Evolutionary conservation across 2,797 vertebrate species (phyloP), one percentile per base, ranked within the genome.

Genomic region (Danio choprae): DNA sequence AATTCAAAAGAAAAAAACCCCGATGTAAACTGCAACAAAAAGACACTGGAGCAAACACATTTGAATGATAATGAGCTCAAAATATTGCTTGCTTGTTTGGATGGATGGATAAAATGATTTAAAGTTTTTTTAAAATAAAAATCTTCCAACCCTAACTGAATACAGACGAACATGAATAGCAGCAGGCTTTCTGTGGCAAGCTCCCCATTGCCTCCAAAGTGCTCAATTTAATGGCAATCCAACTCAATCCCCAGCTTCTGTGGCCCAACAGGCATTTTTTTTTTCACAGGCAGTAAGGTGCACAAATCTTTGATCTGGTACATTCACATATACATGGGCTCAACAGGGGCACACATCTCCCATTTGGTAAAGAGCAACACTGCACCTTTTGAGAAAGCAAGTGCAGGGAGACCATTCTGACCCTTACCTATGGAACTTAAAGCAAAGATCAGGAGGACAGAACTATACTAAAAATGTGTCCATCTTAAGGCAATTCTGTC

Each of bases 131-230:
- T 22, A 71, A 11, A 38, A 38, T 18, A 82, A 85, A 81, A 86
- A 85, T 78, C 65, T 83, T 81, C 71, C 76, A 84, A 83, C 80
- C 83, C 90, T 79, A 60, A 72, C 84, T 75, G 85, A 55, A 79
- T 94, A 96, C 93, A 95, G 91, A 95, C 90, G 93, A 91, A 94
- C 91, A 93, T 89, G 86, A 94, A 97, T 98, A 98, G 96, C 97
- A 98, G 97, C 97, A 97, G 87, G 90, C 91, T 83, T 78, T 91
- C 93, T 89, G 91, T 90, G 95, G 94, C 92, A 93, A 90, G 90
- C 89, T 90, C 93, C 92, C 86, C 83, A 93, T 92, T 93, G 95
- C 95, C 95, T 94, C 95, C 93, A 98, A 99, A 98, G 97, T 99
- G 97, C 96, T 99, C 94, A 95, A 92, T 95, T 93, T 92, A 92